Evolutionary conservation across 2,797 vertebrate species (phyloP).

Genomic region (Chlorospingus flavigularis): DNA sequence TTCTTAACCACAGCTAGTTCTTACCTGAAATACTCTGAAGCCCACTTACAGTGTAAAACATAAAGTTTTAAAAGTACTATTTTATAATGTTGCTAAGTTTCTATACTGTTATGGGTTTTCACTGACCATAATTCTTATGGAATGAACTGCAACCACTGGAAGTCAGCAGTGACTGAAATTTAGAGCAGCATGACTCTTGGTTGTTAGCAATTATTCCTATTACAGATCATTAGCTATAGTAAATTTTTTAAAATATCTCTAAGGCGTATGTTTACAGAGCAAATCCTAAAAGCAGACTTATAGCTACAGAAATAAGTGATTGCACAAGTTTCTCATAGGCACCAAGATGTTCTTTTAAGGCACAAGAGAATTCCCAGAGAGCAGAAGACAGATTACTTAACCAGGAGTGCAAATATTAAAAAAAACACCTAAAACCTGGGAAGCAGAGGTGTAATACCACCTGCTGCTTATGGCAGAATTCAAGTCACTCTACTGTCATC

Average conservation of each 20-base stretch:
- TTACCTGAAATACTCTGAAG: neutral
- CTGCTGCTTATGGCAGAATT: neutral
- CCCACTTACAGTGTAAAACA: neutral
- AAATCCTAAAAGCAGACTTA: conserved; percentile 12
- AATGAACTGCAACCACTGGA: neutral
- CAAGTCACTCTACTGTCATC: neutral
- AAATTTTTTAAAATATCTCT: neutral
- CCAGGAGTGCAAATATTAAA: neutral
- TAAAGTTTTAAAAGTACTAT: neutral
- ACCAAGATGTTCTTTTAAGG: neutral
- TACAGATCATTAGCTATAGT: neutral
- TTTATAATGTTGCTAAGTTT: neutral
- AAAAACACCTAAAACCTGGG: neutral
- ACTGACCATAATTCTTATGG: neutral
- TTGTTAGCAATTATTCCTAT: neutral
- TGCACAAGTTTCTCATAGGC: conserved; percentile 1
- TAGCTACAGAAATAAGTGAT: conserved; percentile 4
- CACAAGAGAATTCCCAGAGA: neutral
- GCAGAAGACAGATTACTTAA: neutral
- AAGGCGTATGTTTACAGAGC: neutral
- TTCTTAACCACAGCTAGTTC: neutral
- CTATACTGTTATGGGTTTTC: neutral
- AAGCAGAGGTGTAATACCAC: neutral
- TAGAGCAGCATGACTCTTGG: neutral
- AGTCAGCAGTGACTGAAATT: neutral